Conservation (phyloP, 1,140 invertebrate species). For the Paralvinella palmiformis region DNA sequence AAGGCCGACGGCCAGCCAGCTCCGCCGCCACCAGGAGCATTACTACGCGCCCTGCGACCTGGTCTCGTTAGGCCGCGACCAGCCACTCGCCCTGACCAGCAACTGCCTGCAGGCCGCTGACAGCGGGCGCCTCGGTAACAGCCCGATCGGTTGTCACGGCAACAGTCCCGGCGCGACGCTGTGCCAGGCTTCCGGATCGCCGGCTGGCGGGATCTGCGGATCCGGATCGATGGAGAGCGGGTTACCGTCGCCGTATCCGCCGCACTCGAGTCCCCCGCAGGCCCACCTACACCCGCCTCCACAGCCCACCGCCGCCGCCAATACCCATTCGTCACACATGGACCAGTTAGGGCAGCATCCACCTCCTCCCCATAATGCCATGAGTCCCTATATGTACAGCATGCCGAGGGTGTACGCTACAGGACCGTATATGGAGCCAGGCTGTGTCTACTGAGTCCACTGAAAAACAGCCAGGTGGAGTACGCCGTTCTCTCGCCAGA, state of each 20-base stretch:
- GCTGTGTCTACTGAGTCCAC: background rate
- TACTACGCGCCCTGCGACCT: too few relatives aligned
- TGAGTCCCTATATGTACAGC: background rate
- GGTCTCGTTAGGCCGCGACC: background rate
- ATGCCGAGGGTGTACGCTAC: background rate
- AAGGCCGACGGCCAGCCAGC: constrained; percentile 27
- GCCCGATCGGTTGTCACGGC: background rate
- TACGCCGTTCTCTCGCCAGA: too few relatives aligned
- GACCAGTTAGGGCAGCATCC: background rate
- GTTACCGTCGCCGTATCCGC: background rate
- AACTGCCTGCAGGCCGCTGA: background rate
- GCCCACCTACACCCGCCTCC: background rate
- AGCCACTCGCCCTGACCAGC: background rate
- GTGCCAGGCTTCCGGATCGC: background rate
- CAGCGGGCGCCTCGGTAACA: background rate
- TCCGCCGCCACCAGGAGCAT: too few relatives aligned
- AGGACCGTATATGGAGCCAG: background rate
- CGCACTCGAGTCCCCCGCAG: background rate
- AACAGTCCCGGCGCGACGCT: background rate
- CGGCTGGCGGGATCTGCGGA: background rate
- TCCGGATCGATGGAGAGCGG: background rate
- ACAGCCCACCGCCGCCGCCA: background rate
- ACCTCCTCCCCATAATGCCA: background rate
- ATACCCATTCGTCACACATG: background rate
- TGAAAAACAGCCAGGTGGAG: too few relatives aligned